A percentile compares a stretch with the other conserved stretches of the same genome.
These are phyloP conservation scores for Toxonevra muliebris DNA, from an alignment of 2,888 invertebrate species.

Conservation along the genomic window DNA sequence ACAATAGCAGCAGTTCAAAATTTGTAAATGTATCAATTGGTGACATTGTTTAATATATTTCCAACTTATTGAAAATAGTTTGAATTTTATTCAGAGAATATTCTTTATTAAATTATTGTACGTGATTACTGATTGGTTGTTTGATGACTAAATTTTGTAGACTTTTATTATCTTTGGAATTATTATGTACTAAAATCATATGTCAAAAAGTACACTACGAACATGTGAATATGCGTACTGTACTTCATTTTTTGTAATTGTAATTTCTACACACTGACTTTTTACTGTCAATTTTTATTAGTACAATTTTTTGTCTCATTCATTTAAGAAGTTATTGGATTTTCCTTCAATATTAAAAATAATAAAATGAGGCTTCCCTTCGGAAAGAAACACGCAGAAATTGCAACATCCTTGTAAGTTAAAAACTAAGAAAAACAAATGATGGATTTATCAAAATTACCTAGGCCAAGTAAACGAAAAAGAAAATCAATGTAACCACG, in stretches of 20 bases:
- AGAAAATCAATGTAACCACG: background rate
- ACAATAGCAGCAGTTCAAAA: constrained; percentile 49
- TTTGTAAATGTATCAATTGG: constrained; percentile 28
- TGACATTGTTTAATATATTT: constrained; percentile 16
- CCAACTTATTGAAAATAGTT: background rate
- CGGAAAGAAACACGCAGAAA: constrained; percentile 72
- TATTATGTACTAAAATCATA: no score
- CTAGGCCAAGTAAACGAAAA: background rate
- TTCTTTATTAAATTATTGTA: no score
- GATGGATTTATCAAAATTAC: no score
- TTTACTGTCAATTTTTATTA: constrained; percentile 4
- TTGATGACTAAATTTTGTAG: background rate
- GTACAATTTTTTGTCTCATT: background rate
- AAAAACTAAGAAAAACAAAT: constrained; percentile 28
- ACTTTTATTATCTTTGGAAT: no score
- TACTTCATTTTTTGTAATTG: background rate
- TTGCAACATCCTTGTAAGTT: constrained; percentile 66
- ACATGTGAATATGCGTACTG: background rate
- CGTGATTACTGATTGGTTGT: constrained; percentile 6
- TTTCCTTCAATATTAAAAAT: background rate
- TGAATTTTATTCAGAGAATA: no score
- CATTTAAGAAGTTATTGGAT: background rate
- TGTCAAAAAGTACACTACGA: no score
- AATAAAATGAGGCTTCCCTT: constrained; percentile 63
- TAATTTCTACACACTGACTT: background rate